A percentile compares a stretch with the other conserved stretches of the same genome.
Evolutionary conservation across 2,888 invertebrate genomes (phyloP).

Genomic region (Corbicula japonica): DNA sequence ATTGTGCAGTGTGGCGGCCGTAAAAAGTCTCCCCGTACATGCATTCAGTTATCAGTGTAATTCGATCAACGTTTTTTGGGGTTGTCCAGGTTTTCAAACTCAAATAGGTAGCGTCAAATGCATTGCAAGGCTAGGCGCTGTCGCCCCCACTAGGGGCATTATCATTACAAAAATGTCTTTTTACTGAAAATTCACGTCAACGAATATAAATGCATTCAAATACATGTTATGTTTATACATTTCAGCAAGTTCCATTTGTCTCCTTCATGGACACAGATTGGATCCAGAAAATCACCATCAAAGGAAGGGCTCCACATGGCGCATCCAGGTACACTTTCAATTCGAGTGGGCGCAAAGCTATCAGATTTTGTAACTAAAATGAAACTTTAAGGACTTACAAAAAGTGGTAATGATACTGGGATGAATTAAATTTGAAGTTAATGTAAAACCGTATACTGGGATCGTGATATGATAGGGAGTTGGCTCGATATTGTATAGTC

Average conservation of each 20-base stretch:
- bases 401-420: too few relatives aligned
- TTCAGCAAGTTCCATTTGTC: slow-evolving; percentile 62
- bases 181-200: too few relatives aligned
- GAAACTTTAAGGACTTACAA: too few relatives aligned
- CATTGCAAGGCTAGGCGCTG: neutral
- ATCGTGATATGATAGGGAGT: too few relatives aligned
- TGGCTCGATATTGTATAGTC: too few relatives aligned
- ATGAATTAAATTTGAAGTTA: too few relatives aligned
- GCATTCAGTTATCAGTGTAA: too few relatives aligned
- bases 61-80: neutral
- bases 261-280: slow-evolving; percentile 65
- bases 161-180: neutral
- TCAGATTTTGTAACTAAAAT: too few relatives aligned
- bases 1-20: too few relatives aligned
- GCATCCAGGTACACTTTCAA: slow-evolving; percentile 52
- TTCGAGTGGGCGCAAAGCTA: too few relatives aligned
- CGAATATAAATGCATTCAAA: neutral
- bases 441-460: too few relatives aligned
- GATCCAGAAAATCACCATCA: slow-evolving; percentile 64
- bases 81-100: neutral
- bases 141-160: neutral
- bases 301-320: slow-evolving; percentile 58
- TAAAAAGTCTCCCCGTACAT: too few relatives aligned
- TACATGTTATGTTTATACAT: slow-evolving; percentile 10
- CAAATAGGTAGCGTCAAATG: neutral